Evolutionary conservation across 2,888 invertebrate species (phyloP).

Genomic region (Heteropelma amictum): DNA sequence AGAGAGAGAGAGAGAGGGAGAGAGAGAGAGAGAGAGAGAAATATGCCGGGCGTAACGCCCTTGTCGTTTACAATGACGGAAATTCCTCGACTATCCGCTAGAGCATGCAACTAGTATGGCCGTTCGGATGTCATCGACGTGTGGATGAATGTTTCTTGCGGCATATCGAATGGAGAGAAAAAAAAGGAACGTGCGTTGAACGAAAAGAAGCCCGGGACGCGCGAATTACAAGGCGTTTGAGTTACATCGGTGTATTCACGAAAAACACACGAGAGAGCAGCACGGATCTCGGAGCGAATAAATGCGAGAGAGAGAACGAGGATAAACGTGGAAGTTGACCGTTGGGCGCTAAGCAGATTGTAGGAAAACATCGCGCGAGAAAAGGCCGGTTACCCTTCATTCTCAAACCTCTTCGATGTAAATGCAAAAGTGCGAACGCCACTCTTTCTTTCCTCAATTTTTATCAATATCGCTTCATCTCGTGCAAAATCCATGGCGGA

Average conservation of each 20-base stretch:
- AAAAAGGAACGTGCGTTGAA: neutral
- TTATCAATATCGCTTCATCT: no score
- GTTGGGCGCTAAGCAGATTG: conserved; percentile 33
- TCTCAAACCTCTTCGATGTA: neutral
- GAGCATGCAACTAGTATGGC: neutral
- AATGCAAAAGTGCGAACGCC: neutral
- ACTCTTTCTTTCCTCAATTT: neutral
- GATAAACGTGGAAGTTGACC: conserved; percentile 31
- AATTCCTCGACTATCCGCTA: neutral
- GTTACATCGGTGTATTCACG: neutral
- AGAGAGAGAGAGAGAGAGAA: no score
- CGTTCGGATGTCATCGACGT: neutral
- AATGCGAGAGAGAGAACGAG: conserved; percentile 10
- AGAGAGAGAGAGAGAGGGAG: no score
- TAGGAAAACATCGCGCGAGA: conserved; percentile 43
- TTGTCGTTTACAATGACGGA: conserved; percentile 9
- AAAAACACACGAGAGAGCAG: conserved; percentile 30
- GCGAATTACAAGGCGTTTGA: neutral
- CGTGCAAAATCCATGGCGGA: no score
- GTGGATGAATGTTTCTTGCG: no score
- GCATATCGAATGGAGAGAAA: neutral
- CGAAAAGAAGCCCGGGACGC: conserved; percentile 22
- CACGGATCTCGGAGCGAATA: conserved; percentile 2
- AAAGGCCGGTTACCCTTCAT: conserved; percentile 22
- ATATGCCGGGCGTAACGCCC: conserved; percentile 31